Evolutionary conservation across 2,113 vertebrate genomes (phyloP).

Genomic region (Grantiella picta): DNA sequence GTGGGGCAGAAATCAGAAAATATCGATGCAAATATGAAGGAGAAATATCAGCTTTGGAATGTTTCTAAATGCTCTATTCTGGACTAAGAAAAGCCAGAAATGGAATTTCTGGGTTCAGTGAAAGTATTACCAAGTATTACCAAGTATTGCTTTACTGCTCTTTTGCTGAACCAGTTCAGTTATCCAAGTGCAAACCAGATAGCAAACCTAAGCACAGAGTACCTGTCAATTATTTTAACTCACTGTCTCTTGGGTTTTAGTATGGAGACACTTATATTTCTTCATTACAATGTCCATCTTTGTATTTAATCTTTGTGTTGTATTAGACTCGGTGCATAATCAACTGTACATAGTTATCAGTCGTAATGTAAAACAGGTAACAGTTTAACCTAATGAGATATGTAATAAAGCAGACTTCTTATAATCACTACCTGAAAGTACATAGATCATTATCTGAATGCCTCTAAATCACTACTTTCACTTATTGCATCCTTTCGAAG

Average conservation of each 20-base stretch:
- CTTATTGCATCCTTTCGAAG: neutral
- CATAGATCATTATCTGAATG: neutral
- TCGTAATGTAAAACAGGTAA: conserved; percentile 10
- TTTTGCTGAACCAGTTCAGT: neutral
- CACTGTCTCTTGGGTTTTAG: neutral
- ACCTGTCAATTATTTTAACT: neutral
- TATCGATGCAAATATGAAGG: neutral
- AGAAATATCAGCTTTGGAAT: neutral
- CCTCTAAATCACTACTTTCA: neutral
- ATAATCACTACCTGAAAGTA: neutral
- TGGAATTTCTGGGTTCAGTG: neutral
- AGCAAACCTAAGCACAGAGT: neutral
- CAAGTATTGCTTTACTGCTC: neutral
- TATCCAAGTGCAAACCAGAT: neutral
- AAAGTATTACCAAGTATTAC: neutral
- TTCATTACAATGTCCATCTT: neutral
- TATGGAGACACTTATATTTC: neutral
- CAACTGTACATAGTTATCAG: neutral
- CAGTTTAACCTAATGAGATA: conserved; percentile 12
- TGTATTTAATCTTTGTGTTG: neutral
- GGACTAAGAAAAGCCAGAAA: neutral
- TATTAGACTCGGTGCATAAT: neutral
- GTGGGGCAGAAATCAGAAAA: neutral
- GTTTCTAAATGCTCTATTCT: neutral
- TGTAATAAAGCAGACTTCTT: conserved; percentile 14